These are phyloP conservation scores for Clusia tigrina DNA, from an alignment of 2,888 invertebrate genomes.

Conservation along the genomic window DNA sequence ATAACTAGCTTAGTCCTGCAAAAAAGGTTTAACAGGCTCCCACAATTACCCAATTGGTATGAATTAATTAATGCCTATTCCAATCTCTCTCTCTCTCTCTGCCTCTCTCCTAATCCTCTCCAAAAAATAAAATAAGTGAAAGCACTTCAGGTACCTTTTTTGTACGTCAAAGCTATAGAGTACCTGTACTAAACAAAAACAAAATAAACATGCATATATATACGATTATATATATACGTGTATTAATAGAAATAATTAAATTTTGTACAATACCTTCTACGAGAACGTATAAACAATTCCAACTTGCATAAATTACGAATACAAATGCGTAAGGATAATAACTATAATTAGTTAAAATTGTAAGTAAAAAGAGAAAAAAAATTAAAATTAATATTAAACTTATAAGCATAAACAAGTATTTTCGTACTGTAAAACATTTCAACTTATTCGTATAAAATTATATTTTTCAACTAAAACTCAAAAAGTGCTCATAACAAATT, in stretches of 20 bases:
- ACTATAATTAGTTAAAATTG: not conserved
- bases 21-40: too few relatives aligned
- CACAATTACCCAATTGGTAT: too few relatives aligned
- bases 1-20: too few relatives aligned
- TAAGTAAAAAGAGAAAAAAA: not conserved
- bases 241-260: not conserved
- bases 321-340: constrained; percentile 10
- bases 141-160: constrained; percentile 13
- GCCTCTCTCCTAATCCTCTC: too few relatives aligned
- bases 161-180: constrained; percentile 66
- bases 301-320: not conserved
- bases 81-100: too few relatives aligned
- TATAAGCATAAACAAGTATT: constrained; percentile 36
- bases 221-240: constrained; percentile 1
- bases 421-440: constrained; percentile 32
- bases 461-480: constrained; percentile 26
- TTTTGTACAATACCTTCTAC: not conserved
- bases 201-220: constrained; percentile 18
- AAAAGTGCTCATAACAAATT: too few relatives aligned
- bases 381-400: constrained; percentile 9
- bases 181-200: constrained; percentile 59
- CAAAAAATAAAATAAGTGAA: too few relatives aligned
- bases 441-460: too few relatives aligned
- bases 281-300: not conserved
- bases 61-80: too few relatives aligned